Conservation (phyloP, 1,140 invertebrate genomes). For the Ceratitis capitata region DNA sequence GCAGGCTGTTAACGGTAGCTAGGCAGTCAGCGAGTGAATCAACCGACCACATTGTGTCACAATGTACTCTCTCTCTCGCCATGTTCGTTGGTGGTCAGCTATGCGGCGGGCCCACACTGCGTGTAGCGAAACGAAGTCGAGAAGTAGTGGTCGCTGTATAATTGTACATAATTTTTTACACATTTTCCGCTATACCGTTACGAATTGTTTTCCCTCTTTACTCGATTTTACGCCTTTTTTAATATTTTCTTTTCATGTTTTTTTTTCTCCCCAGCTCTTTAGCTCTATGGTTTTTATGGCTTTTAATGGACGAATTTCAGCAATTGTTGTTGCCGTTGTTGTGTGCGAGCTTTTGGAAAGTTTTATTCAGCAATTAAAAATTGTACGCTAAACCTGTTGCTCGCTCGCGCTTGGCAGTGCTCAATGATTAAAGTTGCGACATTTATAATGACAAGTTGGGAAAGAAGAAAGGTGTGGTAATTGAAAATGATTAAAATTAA, state of each 20-base stretch:
- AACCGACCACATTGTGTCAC: neutral
- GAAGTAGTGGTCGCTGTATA: neutral
- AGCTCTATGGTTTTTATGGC: neutral
- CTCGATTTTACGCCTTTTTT: neutral
- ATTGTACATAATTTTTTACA: neutral
- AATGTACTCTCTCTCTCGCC: too few species aligned
- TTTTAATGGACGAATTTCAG: too few species aligned
- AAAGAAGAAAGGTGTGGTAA: neutral
- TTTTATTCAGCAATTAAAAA: slow-evolving; percentile 29
- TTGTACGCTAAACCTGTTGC: slow-evolving; percentile 4
- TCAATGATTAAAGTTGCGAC: neutral
- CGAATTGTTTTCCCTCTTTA: neutral
- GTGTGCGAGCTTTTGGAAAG: neutral
- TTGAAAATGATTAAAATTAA: neutral
- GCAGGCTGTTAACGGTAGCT: too few species aligned
- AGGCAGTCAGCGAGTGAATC: neutral
- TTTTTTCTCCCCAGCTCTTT: neutral
- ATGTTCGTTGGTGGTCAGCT: too few species aligned
- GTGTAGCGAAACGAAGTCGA: neutral
- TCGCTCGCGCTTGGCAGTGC: neutral
- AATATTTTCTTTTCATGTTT: neutral
- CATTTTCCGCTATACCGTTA: neutral
- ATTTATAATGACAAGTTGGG: neutral
- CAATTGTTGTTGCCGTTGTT: neutral
- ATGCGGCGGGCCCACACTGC: too few species aligned